phyloP scores from a whole-genome alignment of 2,797 vertebrate genomes.

The Ctenosaura bakeri region DNA sequence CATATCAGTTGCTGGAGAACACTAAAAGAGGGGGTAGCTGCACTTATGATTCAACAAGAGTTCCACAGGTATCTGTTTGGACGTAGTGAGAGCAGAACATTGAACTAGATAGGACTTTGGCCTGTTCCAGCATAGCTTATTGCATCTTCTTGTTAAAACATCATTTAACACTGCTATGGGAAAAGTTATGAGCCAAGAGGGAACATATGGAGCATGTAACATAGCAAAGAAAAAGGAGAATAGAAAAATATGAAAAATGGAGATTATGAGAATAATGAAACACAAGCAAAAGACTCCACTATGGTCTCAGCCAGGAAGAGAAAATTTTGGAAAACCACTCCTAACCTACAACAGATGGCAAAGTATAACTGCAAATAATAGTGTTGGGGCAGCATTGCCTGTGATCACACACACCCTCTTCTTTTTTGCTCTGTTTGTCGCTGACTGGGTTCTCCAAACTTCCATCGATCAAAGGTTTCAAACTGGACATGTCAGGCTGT shows the following conservation, averaged over 20 bases:
- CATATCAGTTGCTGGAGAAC: too few species aligned
- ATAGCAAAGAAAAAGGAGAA: too few species aligned
- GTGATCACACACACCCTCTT: conserved; percentile 33
- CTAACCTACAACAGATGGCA: not conserved
- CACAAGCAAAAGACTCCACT: not conserved
- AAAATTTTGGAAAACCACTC: not conserved
- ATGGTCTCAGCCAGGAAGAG: not conserved
- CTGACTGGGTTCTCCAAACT: conserved; percentile 32
- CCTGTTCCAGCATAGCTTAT: too few species aligned
- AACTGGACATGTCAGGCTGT: conserved; percentile 4
- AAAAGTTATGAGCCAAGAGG: not conserved
- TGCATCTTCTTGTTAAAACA: accelerated
- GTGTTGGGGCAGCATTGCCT: not conserved
- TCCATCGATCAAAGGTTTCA: conserved; percentile 17
- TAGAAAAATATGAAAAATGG: too few species aligned
- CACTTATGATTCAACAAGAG: too few species aligned
- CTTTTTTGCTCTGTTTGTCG: not conserved
- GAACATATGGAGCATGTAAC: not conserved
- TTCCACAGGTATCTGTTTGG: too few species aligned
- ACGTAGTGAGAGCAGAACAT: too few species aligned
- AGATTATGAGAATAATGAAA: not conserved
- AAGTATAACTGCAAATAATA: not conserved
- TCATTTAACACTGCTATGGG: not conserved
- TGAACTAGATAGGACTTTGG: too few species aligned
- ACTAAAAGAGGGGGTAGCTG: too few species aligned